These are phyloP conservation scores for Cydia strobilella DNA, from an alignment of 1,140 invertebrate species.

Conservation along the genomic window DNA sequence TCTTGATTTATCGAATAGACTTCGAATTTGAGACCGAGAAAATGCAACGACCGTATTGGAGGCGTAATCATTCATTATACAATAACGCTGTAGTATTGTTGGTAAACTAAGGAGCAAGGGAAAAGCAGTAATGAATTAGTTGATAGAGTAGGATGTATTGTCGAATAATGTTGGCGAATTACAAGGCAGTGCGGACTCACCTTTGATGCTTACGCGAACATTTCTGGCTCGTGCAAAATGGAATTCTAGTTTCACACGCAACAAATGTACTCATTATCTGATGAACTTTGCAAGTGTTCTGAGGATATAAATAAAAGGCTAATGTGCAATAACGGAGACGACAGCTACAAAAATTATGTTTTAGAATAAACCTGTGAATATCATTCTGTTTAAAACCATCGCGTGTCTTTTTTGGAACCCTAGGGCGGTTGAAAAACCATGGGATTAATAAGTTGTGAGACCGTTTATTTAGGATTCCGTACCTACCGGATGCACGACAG, in stretches of 20 bases:
- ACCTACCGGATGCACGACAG: too few species aligned
- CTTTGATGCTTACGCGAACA: slow-evolving; percentile 71
- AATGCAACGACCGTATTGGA: slow-evolving; percentile 1
- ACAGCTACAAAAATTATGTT: slow-evolving; percentile 33
- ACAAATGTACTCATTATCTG: slow-evolving; percentile 77
- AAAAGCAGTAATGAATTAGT: slow-evolving; percentile 3
- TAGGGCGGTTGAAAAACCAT: too few species aligned
- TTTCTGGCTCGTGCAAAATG: slow-evolving; percentile 70
- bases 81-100: not conserved
- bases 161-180: slow-evolving; percentile 11
- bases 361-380: not conserved
- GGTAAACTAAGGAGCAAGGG: not conserved
- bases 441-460: too few species aligned
- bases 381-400: too few species aligned
- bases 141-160: not conserved
- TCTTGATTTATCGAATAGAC: slow-evolving; percentile 71
- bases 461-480: too few species aligned
- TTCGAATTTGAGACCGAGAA: slow-evolving; percentile 50
- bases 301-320: slow-evolving; percentile 38
- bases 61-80: not conserved
- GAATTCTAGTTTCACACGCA: slow-evolving; percentile 79
- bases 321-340: slow-evolving; percentile 42
- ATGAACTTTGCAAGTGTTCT: slow-evolving; percentile 61
- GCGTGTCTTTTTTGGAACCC: too few species aligned
- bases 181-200: slow-evolving; percentile 35